phyloP scores from a whole-genome alignment of 2,797 vertebrate species.

The Coranthus polyacanthus region DNA sequence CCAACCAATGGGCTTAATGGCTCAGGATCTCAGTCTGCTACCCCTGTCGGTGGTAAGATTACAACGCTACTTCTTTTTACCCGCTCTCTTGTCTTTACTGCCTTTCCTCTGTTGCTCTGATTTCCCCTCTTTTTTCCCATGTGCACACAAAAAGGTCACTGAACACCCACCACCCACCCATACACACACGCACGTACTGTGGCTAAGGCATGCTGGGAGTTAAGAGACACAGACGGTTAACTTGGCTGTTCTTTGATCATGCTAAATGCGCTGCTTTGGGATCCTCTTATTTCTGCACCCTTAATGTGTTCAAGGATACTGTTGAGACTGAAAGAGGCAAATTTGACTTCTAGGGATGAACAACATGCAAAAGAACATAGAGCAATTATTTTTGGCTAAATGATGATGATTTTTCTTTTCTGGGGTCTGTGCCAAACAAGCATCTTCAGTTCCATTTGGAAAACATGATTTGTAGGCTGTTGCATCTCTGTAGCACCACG shows the following conservation, averaged over 20 bases:
- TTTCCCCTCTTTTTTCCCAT: constrained; percentile 32
- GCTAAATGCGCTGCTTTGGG: constrained; percentile 53
- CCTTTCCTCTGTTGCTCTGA: constrained; percentile 75
- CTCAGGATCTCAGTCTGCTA: constrained; percentile 99
- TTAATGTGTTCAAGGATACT: background rate
- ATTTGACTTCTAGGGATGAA: no score
- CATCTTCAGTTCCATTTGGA: no score
- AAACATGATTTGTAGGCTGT: no score
- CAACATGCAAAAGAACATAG: no score
- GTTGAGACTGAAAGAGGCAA: no score
- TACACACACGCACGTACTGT: constrained; percentile 55
- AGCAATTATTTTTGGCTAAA: no score
- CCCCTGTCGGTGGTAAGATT: constrained; percentile 97
- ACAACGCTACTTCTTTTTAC: constrained; percentile 84
- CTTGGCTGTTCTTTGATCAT: constrained; percentile 50
- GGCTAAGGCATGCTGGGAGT: constrained; percentile 73
- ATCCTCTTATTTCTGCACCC: constrained; percentile 38
- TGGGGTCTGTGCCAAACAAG: no score
- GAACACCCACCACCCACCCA: constrained; percentile 34
- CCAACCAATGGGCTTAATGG: constrained; percentile 87
- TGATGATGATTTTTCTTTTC: no score
- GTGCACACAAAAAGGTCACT: constrained; percentile 70
- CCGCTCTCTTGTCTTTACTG: constrained; percentile 73
- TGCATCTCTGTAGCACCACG: no score
- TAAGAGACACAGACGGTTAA: constrained; percentile 51